Percentiles rank a stretch among this genome's conserved stretches.
Evolutionary conservation across 2,797 vertebrate genomes (phyloP).

Genomic region (Halcyon smyrnensis): DNA sequence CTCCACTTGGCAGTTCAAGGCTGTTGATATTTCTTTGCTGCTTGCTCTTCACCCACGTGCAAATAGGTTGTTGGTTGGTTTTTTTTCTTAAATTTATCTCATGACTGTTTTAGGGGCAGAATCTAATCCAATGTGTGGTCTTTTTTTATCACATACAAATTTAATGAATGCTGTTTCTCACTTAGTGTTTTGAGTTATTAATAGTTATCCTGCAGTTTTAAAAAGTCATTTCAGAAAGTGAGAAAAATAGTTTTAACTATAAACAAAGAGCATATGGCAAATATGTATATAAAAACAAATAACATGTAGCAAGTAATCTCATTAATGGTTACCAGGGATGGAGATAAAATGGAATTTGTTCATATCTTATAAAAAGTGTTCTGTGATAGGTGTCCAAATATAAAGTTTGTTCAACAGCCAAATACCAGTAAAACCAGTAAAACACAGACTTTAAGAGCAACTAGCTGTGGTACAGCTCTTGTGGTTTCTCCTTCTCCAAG

Average conservation of each 20-base stretch:
- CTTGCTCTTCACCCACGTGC: not conserved
- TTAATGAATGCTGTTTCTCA: not conserved
- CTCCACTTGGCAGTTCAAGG: not conserved
- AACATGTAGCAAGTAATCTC: not conserved
- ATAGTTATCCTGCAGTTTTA: not conserved
- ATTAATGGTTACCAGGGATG: not conserved
- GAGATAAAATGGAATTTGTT: not conserved
- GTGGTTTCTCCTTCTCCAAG: not conserved
- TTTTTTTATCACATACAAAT: not conserved
- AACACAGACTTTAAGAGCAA: not conserved
- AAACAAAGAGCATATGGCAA: conserved; percentile 7
- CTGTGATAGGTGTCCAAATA: not conserved
- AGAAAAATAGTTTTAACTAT: not conserved
- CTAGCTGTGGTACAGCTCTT: not conserved
- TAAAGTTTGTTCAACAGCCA: not conserved
- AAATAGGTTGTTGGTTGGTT: not conserved
- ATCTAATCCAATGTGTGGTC: not conserved
- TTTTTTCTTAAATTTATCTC: not conserved
- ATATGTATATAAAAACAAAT: not conserved
- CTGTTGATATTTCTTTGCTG: not conserved
- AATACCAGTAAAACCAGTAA: not conserved
- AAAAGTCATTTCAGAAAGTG: not conserved
- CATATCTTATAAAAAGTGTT: not conserved
- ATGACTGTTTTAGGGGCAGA: not conserved
- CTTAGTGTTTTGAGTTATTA: not conserved